phyloP scores from a whole-genome alignment of 2,113 vertebrate species.

The Hassar affinis region DNA sequence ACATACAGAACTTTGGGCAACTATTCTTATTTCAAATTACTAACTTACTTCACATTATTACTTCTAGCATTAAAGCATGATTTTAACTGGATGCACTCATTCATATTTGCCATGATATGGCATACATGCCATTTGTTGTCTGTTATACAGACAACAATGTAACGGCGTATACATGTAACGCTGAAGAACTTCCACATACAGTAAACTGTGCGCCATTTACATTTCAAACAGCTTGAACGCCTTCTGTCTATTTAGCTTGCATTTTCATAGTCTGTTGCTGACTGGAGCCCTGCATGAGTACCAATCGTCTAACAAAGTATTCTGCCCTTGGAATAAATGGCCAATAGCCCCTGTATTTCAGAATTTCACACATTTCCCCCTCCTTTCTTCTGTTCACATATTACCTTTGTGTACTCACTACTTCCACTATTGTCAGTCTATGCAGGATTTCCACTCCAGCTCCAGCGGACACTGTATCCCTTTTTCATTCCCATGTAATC shows the following conservation, averaged over 20 bases:
- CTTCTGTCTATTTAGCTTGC: neutral
- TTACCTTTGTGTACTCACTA: neutral
- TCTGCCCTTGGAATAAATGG: neutral
- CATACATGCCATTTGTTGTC: too few species aligned
- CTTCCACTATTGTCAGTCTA: neutral
- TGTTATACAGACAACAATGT: neutral
- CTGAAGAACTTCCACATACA: neutral
- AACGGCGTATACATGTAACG: too few species aligned
- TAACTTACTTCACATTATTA: neutral
- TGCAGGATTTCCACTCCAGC: too few species aligned
- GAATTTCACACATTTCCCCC: neutral
- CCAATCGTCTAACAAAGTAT: neutral
- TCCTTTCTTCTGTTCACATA: neutral
- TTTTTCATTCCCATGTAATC: neutral
- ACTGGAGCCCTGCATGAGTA: neutral
- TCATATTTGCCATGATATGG: neutral
- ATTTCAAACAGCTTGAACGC: neutral
- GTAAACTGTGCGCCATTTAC: neutral
- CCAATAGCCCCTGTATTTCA: neutral
- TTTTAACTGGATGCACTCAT: neutral
- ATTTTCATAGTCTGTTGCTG: neutral
- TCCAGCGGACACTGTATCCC: neutral
- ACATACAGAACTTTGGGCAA: neutral
- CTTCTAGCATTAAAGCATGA: neutral
- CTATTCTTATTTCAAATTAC: neutral